phyloP scores from a whole-genome alignment of 2,113 vertebrate genomes.

The Enhydra lutris region DNA sequence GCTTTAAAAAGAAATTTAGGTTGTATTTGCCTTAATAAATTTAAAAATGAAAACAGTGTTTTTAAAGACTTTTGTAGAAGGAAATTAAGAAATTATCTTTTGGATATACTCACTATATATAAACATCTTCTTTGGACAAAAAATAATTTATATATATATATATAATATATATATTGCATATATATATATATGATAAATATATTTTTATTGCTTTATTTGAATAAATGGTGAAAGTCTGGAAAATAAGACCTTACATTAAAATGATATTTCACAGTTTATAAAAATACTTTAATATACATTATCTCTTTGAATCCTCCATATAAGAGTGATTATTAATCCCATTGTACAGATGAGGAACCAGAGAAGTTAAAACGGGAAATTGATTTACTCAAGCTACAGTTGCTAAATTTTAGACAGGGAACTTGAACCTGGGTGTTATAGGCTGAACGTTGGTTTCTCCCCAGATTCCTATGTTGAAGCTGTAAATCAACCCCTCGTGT shows the following conservation, averaged over 20 bases:
- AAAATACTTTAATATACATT: background rate
- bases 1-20: background rate
- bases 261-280: background rate
- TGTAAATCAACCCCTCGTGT: background rate
- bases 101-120: background rate
- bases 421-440: background rate
- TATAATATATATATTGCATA: no score
- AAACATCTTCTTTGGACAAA: background rate
- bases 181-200: background rate
- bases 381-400: background rate
- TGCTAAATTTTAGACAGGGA: background rate
- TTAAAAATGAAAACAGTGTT: conserved; percentile 35
- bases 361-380: background rate
- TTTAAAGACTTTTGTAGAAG: conserved; percentile 11
- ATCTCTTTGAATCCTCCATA: background rate
- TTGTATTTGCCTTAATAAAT: conserved; percentile 16
- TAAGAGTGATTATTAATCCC: background rate
- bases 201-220: background rate
- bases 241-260: conserved; percentile 36
- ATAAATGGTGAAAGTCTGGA: background rate
- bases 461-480: background rate
- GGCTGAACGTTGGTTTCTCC: background rate
- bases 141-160: background rate
- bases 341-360: background rate
- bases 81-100: conserved; percentile 49